Evolutionary conservation across 2,797 vertebrate species (phyloP), one percentile per base, ranked within the genome.

Genomic region (Tiaroga cobitis): DNA sequence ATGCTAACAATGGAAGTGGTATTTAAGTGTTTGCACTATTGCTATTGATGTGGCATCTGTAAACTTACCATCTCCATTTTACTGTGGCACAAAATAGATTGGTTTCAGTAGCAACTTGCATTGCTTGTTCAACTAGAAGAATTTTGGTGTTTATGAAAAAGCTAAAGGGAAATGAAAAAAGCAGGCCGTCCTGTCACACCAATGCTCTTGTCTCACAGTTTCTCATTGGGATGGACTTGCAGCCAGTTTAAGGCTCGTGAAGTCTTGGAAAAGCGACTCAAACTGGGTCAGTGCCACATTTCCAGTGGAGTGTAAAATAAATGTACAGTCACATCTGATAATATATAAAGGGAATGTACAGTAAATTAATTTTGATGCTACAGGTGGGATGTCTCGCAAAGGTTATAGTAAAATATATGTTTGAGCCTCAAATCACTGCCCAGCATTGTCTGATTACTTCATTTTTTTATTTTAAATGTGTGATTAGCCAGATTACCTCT

Each of bases 401-500:
- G 5, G 21, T 78, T 70, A 46, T 80, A 69, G 3, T 86, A 70
- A 77, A 39, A 61, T 67, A 81, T 87, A 63, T 83, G 1, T 54
- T 70, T 81, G 19, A 79, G 86, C 59, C 85, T 89, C 80, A 83
- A 85, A 39, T 74, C 26, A 77, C 80, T 81, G 82, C 84, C 26
- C 69, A 39, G 77, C 79, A 80, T 34, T 79, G 84, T 89, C 77
- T 79, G 11, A 68, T 82, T 79, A 63, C 56, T 82, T 82, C 0
- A 13, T 4, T 34, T 34, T 74, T 84, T 74, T 75, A 68, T 74
- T 86, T 34, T 82, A 85, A 88, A 87, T 59, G 43, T 88, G 87
- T 89, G 85, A 92, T 87, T 83, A 87, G 83, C 69, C 76, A 63
- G 69, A 82, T 87, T 91, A 91, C 78, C 90, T 92, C 91, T 91